These are phyloP conservation scores for Acipenser ruthenus DNA, from an alignment of 2,797 vertebrate species.

Conservation along the genomic window DNA sequence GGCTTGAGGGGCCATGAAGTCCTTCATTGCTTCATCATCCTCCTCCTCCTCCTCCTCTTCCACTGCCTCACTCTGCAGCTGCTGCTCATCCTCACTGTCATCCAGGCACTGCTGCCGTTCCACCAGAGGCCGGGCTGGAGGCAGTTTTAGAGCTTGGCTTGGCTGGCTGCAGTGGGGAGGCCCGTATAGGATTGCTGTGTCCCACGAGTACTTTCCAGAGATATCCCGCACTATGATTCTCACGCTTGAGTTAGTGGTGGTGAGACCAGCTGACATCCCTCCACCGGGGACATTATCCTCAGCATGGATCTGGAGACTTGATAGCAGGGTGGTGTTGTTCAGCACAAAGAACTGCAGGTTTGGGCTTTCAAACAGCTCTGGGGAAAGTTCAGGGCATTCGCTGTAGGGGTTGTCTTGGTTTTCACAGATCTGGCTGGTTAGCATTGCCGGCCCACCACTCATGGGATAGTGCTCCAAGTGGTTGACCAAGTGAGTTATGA, in stretches of 20 bases:
- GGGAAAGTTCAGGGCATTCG: slow-evolving; percentile 84
- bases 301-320: slow-evolving; percentile 81
- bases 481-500: slow-evolving; percentile 93
- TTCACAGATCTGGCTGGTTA: slow-evolving; percentile 95
- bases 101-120: slow-evolving; percentile 25
- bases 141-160: slow-evolving; percentile 31
- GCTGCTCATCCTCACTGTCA: slow-evolving; percentile 15
- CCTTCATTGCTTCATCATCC: slow-evolving; percentile 51
- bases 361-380: slow-evolving; percentile 92
- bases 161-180: slow-evolving; percentile 67
- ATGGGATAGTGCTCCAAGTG: slow-evolving; percentile 96
- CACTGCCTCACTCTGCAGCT: slow-evolving; percentile 15
- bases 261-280: slow-evolving; percentile 84
- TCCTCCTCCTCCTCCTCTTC: slow-evolving; percentile 34
- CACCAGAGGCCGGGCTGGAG: neutral
- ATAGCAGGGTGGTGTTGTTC: slow-evolving; percentile 89
- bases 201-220: slow-evolving; percentile 95
- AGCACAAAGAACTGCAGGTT: slow-evolving; percentile 95
- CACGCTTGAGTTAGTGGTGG: slow-evolving; percentile 81
- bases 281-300: slow-evolving; percentile 86
- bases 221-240: slow-evolving; percentile 90
- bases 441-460: slow-evolving; percentile 90
- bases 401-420: slow-evolving; percentile 94
- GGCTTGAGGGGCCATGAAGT: slow-evolving; percentile 63
- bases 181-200: slow-evolving; percentile 89